Evolutionary conservation across 2,797 vertebrate species (phyloP), one percentile per base, ranked within the genome.

Genomic region (Hippopotamyrus pictus): DNA sequence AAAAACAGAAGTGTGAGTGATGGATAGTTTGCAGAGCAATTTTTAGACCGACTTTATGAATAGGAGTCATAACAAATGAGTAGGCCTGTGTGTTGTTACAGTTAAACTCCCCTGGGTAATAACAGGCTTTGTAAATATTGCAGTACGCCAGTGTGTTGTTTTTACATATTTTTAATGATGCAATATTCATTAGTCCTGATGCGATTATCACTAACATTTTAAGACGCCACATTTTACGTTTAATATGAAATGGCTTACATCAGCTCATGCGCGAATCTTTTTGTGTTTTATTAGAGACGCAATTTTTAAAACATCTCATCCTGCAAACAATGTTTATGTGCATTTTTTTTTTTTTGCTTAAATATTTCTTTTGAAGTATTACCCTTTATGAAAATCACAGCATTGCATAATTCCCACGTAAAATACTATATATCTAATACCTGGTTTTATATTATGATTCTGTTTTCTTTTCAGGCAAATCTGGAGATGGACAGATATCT

Each of bases 401-500:
- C 54, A 41, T 51, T 33, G 12, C 11, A 51, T 48, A 8, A 25
- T 76, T 84, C 11, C 82, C 82, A 41, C 5, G 1, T 33, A 54
- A 57, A 57, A 12, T 14, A 54, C 19, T 17, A 19, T 37, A 25
- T 29, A 57, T 19, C 51, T 37, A 29, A 19, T 86, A 86, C 29
- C 9, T 25, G 48, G 29, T 41, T 62, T 33, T 48, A 88, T 83
- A 59, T 51, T 76, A 6, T 19, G 50, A 89, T 51, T 25, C 4
- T 53, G 48, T 51, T 92, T 0, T 88, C 90, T 91, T 46, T 91
- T 33, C 91, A 99, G 98, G 96, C 95, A 9, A 97, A 97, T 94
- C 96, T 96, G 89, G 97, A 98, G 93, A 98, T 99, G 98, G 98
- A 99, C 91, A 96, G 96, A 92, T 99, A 98, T 92, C 94, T 98